A percentile compares a stretch with the other conserved stretches of the same genome.
These are phyloP conservation scores for Ceratina japonica DNA, from an alignment of 1,140 invertebrate genomes.

Conservation along the genomic window DNA sequence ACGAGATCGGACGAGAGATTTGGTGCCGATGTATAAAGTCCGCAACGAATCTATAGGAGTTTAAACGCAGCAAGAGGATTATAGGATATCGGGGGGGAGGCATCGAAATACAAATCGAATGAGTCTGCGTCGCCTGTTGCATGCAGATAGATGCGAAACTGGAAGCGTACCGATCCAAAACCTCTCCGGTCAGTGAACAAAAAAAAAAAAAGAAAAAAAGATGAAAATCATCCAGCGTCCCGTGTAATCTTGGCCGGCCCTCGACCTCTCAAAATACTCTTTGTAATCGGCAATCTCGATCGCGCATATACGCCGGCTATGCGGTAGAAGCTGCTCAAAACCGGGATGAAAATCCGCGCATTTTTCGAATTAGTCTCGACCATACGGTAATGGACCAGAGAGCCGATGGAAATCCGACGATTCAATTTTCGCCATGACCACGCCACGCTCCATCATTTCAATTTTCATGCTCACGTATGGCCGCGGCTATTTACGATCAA, in stretches of 20 bases:
- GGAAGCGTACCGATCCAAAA: not conserved
- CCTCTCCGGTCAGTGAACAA: not conserved
- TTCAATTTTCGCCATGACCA: constrained; percentile 37
- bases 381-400: constrained; percentile 17
- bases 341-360: constrained; percentile 8
- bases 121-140: constrained; percentile 49
- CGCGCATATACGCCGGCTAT: not conserved
- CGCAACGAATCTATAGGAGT: constrained; percentile 26
- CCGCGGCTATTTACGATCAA: constrained; percentile 22
- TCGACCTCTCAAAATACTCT: not conserved
- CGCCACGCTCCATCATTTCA: not conserved
- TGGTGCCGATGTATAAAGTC: not conserved
- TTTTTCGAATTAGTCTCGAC: constrained; percentile 25
- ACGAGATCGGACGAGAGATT: not conserved
- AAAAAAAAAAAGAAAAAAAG: not conserved
- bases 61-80: constrained; percentile 54
- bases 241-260: constrained; percentile 10
- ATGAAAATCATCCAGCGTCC: constrained; percentile 3
- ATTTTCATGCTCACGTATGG: constrained; percentile 26
- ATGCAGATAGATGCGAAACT: constrained; percentile 31
- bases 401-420: constrained; percentile 28
- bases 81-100: constrained; percentile 43
- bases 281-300: constrained; percentile 26
- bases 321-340: not conserved
- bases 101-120: constrained; percentile 55